Percentiles rank a stretch among this genome's conserved stretches.
Evolutionary conservation across 1,140 invertebrate species (phyloP).

Genomic region (Saccostrea glomerata): DNA sequence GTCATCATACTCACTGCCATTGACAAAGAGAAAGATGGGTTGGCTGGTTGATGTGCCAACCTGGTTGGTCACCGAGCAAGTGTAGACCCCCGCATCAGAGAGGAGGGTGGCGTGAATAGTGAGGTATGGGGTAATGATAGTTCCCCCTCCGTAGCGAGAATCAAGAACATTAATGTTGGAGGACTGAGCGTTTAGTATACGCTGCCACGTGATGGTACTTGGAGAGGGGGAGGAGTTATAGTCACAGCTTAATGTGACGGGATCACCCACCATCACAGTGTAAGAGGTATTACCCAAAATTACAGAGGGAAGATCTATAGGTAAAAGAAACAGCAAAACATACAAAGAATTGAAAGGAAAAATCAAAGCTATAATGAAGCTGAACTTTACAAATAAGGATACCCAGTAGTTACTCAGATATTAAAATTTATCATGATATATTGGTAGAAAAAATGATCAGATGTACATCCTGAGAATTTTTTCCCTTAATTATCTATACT

Average conservation of each 20-base stretch:
- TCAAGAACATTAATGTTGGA: slow-evolving; percentile 23
- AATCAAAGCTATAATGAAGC: not conserved
- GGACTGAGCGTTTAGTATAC: slow-evolving; percentile 8
- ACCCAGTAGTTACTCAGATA: too few species aligned
- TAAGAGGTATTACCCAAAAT: slow-evolving; percentile 31
- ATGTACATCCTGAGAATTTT: not conserved
- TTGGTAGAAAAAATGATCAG: not conserved
- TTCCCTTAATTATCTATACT: not conserved
- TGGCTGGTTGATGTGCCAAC: slow-evolving; percentile 32
- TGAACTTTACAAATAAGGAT: not conserved
- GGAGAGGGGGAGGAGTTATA: slow-evolving; percentile 40
- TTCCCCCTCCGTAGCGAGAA: slow-evolving; percentile 31
- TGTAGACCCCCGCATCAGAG: slow-evolving; percentile 35
- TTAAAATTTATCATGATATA: not conserved
- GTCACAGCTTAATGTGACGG: slow-evolving; percentile 44
- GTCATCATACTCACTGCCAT: slow-evolving; percentile 46
- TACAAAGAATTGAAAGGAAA: not conserved
- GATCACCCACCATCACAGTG: slow-evolving; percentile 7
- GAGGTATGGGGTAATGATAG: not conserved
- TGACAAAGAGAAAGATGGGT: slow-evolving; percentile 29
- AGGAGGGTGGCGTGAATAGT: slow-evolving; percentile 19
- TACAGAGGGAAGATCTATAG: slow-evolving; percentile 23
- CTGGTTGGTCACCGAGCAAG: slow-evolving; percentile 44
- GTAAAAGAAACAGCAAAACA: not conserved
- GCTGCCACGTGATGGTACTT: slow-evolving; percentile 31